Evolutionary conservation across 2,113 vertebrate species (phyloP).

Genomic region (Holacanthus passer): DNA sequence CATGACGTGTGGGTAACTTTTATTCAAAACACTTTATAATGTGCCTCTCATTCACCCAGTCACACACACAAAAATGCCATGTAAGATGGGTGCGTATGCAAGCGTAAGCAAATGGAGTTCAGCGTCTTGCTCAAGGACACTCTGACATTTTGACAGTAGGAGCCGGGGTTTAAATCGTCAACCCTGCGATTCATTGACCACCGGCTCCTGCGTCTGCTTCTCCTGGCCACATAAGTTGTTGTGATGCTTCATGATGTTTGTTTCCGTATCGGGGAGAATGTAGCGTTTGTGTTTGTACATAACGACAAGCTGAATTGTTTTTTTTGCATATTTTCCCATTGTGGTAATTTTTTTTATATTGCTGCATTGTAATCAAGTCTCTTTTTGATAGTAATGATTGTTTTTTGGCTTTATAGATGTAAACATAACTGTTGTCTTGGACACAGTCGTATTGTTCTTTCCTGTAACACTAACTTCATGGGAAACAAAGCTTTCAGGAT

Average conservation of each 20-base stretch:
- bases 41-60: neutral
- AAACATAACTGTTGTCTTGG: constrained; percentile 3
- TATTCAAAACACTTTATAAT: neutral
- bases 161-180: too few species aligned
- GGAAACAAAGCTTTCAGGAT: constrained; percentile 11
- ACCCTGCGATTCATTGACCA: neutral
- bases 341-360: constrained; percentile 10
- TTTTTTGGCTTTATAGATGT: constrained; percentile 8
- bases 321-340: constrained; percentile 24
- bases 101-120: too few species aligned
- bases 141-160: neutral
- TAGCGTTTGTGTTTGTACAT: constrained; percentile 16
- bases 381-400: constrained; percentile 18
- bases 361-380: constrained; percentile 6
- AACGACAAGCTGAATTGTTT: neutral
- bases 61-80: neutral
- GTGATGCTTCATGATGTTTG: neutral
- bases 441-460: constrained; percentile 1
- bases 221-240: neutral
- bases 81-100: neutral
- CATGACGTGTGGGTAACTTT: neutral
- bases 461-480: neutral
- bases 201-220: neutral
- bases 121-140: neutral
- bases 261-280: constrained; percentile 10